These are phyloP conservation scores for Myotis pilosus DNA, from an alignment of 2,797 vertebrate genomes.

Conservation along the genomic window DNA sequence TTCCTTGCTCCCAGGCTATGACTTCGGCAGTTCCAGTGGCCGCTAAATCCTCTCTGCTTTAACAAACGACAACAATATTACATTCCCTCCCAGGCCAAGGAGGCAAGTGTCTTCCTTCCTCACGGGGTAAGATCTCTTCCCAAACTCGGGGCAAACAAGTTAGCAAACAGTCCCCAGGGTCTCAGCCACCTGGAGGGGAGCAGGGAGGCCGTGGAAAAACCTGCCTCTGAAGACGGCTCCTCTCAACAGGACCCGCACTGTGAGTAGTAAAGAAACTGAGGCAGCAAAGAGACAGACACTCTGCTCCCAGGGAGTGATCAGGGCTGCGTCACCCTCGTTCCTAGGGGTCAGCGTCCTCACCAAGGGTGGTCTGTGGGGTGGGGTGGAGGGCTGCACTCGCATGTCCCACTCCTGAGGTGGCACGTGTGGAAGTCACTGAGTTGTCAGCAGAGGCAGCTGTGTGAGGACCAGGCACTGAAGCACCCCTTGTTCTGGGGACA, in stretches of 20 bases:
- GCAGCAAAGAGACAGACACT: background rate
- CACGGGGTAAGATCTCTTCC: accelerated
- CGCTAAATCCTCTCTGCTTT: background rate
- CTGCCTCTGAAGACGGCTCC: background rate
- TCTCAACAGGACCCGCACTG: background rate
- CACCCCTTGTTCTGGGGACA: accelerated
- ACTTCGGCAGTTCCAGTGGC: background rate
- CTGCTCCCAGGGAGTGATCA: accelerated
- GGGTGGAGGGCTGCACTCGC: background rate
- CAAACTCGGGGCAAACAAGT: background rate
- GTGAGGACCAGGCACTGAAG: background rate
- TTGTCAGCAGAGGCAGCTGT: background rate
- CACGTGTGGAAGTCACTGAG: background rate
- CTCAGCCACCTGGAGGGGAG: background rate
- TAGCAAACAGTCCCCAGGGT: background rate
- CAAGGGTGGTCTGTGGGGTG: background rate
- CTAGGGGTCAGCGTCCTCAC: background rate
- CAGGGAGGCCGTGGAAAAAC: background rate
- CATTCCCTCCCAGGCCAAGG: background rate
- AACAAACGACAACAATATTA: background rate
- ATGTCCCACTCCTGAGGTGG: background rate
- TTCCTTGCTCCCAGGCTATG: background rate
- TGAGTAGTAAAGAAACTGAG: background rate
- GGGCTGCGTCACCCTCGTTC: accelerated
- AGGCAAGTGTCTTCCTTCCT: background rate